Conservation (phyloP, 1,140 invertebrate genomes). For the Danaus plexippus region DNA sequence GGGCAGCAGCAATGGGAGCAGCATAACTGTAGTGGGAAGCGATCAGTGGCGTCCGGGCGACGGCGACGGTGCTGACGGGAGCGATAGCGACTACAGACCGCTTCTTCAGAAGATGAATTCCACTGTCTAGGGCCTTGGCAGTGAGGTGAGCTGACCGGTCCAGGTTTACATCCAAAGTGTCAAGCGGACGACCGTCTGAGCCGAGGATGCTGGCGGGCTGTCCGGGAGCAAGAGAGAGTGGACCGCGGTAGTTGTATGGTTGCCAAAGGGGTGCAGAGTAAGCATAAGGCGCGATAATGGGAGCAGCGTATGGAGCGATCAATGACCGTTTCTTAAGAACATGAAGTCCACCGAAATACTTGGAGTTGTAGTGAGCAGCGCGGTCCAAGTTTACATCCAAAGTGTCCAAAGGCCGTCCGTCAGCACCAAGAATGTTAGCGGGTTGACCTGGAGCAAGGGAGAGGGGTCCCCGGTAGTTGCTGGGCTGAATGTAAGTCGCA, state of each 20-base stretch:
- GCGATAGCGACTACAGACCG: conserved; percentile 26
- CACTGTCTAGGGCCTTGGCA: conserved; percentile 37
- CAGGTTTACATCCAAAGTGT: conserved; percentile 62
- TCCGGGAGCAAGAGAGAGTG: conserved; percentile 52
- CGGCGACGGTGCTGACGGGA: conserved; percentile 5
- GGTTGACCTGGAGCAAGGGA: conserved; percentile 50
- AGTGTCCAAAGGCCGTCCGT: conserved; percentile 53
- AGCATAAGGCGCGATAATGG: conserved; percentile 21
- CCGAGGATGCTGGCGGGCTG: conserved; percentile 50
- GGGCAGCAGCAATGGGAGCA: conserved; percentile 5
- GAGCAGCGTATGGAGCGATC: conserved; percentile 28
- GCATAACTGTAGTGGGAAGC: conserved; percentile 9
- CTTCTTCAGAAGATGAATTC: conserved; percentile 44
- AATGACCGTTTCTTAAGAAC: conserved; percentile 36
- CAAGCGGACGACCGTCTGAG: conserved; percentile 48
- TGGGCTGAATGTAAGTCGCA: conserved; percentile 20
- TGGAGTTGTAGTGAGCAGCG: conserved; percentile 54
- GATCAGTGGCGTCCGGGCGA: conserved; percentile 17
- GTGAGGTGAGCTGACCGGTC: conserved; percentile 57
- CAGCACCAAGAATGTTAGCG: conserved; percentile 41
- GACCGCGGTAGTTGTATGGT: conserved; percentile 47
- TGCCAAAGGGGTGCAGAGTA: conserved; percentile 29
- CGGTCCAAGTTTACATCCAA: conserved; percentile 62
- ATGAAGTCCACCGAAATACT: conserved; percentile 35
- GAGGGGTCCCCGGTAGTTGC: conserved; percentile 44